Evolutionary conservation across 2,797 vertebrate genomes (phyloP).

Genomic region (Rhinella marina): DNA sequence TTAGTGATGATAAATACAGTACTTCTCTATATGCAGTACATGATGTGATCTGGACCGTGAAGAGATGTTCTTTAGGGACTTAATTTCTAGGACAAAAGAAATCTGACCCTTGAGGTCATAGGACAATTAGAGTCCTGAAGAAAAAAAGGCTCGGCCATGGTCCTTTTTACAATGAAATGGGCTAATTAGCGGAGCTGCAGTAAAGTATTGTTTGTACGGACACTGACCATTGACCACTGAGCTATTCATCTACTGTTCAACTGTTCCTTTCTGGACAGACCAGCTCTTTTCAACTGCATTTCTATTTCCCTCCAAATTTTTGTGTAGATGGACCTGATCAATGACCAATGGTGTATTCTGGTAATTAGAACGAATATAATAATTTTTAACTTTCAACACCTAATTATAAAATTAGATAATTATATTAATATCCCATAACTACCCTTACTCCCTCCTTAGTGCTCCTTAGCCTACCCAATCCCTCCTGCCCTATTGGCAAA

Average conservation of each 20-base stretch:
- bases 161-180: not conserved
- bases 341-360: not conserved
- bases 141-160: not conserved
- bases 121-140: not conserved
- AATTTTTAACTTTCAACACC: not conserved
- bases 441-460: no score
- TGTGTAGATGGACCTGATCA: not conserved
- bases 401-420: no score
- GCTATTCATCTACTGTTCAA: not conserved
- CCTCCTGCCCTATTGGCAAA: no score
- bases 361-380: not conserved
- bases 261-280: not conserved
- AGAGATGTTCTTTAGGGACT: no score
- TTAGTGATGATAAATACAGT: no score
- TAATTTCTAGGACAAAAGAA: no score
- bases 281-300: not conserved
- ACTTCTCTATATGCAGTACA: no score
- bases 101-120: not conserved
- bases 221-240: not conserved
- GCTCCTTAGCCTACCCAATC: no score
- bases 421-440: no score
- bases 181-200: not conserved
- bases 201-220: not conserved
- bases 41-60: no score
- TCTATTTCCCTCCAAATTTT: not conserved